A percentile compares a stretch with the other conserved stretches of the same genome.
These are phyloP conservation scores for Sepioteuthis lessoniana DNA, from an alignment of 2,888 invertebrate genomes.

Conservation along the genomic window DNA sequence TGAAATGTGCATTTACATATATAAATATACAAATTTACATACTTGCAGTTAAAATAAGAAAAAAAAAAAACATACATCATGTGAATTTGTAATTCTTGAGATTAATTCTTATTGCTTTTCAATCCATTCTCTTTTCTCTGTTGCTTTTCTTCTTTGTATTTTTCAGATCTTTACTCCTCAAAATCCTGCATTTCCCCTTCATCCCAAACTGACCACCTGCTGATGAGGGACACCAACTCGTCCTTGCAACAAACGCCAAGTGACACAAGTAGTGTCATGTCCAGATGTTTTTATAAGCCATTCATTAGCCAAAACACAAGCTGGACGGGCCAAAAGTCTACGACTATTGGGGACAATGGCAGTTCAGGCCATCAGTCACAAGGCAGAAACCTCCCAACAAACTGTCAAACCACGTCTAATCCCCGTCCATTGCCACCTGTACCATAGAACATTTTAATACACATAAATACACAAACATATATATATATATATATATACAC, in stretches of 20 bases:
- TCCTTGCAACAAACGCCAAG: background rate
- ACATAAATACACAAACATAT: background rate
- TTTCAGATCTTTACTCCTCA: background rate
- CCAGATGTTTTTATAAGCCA: slow-evolving; percentile 15
- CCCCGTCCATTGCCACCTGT: slow-evolving; percentile 33
- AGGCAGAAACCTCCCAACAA: slow-evolving; percentile 9
- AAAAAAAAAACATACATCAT: background rate
- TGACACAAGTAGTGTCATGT: background rate
- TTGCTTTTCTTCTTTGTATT: background rate
- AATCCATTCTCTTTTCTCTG: background rate
- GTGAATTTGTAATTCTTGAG: background rate
- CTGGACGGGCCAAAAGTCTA: background rate
- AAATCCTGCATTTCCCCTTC: slow-evolving; percentile 9
- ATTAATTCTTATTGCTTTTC: background rate
- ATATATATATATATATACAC: background rate
- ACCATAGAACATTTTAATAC: background rate
- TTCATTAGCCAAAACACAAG: background rate
- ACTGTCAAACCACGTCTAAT: background rate
- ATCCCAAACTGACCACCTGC: slow-evolving; percentile 23
- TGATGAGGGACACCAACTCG: background rate
- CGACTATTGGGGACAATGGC: background rate
- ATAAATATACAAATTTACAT: background rate
- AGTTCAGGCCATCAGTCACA: background rate
- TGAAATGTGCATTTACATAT: background rate
- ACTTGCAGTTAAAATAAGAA: background rate